A percentile compares a stretch with the other conserved stretches of the same genome.
These are phyloP conservation scores for cattle (Bos taurus) DNA, from an alignment of 2,113 vertebrate genomes.

Conservation along the genomic window DNA sequence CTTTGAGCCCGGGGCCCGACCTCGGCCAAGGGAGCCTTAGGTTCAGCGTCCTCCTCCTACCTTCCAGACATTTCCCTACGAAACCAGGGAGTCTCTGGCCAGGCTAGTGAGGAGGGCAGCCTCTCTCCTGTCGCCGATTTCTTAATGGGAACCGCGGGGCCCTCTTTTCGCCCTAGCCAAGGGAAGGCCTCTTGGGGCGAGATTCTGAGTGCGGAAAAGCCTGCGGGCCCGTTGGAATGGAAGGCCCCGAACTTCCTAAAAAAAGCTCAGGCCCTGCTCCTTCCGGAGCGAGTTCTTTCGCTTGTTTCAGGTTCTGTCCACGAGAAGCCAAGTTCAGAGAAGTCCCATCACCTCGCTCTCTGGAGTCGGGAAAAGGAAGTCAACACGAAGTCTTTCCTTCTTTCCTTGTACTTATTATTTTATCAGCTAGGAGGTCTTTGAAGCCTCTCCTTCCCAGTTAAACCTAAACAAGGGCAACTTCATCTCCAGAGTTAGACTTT, in stretches of 20 bases:
- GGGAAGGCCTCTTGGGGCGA: background rate
- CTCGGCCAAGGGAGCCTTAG: background rate
- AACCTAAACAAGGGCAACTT: background rate
- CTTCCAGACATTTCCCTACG: background rate
- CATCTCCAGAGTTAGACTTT: background rate
- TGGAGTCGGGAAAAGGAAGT: background rate
- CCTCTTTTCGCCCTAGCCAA: background rate
- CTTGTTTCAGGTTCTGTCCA: background rate
- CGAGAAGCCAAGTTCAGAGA: constrained; percentile 26
- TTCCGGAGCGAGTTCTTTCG: background rate
- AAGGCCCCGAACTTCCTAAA: background rate
- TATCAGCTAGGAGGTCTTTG: background rate
- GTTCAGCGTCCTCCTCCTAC: background rate
- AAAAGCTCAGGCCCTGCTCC: background rate
- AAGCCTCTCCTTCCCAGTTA: background rate
- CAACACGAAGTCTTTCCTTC: background rate
- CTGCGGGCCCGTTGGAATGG: background rate
- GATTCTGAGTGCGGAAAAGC: background rate
- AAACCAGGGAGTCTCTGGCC: background rate
- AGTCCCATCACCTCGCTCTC: background rate
- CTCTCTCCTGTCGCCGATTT: background rate
- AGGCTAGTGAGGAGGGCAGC: background rate
- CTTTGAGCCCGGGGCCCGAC: background rate
- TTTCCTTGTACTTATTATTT: background rate
- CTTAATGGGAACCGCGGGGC: constrained; percentile 1